Percentiles rank a stretch among this genome's conserved stretches.
Evolutionary conservation across 2,888 invertebrate species (phyloP).

Genomic region (Atethmia centrago): DNA sequence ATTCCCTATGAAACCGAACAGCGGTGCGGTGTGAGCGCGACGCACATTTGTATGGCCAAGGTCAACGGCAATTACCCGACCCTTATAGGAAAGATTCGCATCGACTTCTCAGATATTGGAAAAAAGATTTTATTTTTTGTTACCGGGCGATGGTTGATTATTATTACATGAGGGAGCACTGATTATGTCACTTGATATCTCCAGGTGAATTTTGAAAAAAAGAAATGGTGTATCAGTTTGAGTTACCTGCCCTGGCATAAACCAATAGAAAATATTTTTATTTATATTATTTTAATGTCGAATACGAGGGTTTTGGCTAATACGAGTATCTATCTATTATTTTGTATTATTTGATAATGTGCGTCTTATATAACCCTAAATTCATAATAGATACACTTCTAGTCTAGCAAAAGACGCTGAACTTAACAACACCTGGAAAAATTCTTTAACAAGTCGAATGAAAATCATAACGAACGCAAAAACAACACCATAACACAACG

Average conservation of each 20-base stretch:
- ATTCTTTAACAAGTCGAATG: slow-evolving; percentile 11
- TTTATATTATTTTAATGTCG: background rate
- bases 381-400: background rate
- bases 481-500: slow-evolving; percentile 47
- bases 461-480: slow-evolving; percentile 31
- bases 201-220: too few species aligned
- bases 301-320: background rate
- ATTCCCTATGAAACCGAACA: too few species aligned
- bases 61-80: too few species aligned
- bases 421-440: background rate
- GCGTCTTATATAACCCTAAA: background rate
- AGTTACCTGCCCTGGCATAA: background rate
- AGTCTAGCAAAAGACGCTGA: background rate
- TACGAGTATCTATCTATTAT: background rate
- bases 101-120: background rate
- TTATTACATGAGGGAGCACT: background rate
- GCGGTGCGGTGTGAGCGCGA: too few species aligned
- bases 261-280: background rate
- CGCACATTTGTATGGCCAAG: too few species aligned
- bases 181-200: too few species aligned
- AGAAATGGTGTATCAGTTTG: background rate
- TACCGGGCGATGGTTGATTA: background rate
- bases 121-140: background rate
- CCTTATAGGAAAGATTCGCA: slow-evolving; percentile 10
- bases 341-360: background rate